These are phyloP conservation scores for Halocynthia roretzi DNA, from an alignment of 23 tunicate species.

Conservation along the genomic window DNA sequence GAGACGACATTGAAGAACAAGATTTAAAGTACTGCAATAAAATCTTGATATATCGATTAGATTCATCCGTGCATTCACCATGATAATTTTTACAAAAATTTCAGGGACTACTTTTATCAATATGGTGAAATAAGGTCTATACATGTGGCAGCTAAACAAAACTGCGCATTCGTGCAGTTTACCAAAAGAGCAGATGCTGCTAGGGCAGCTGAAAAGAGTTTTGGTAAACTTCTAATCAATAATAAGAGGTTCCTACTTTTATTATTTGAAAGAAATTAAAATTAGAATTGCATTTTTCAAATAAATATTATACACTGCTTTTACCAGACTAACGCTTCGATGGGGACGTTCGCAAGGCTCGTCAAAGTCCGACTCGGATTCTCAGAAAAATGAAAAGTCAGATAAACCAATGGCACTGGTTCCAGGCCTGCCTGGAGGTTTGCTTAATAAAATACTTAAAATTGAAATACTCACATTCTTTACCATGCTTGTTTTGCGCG, in stretches of 20 bases:
- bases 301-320: not conserved
- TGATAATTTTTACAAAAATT: not conserved
- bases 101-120: constrained; percentile 87
- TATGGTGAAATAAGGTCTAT: constrained; percentile 95
- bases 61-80: not conserved
- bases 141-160: constrained; percentile 79
- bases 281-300: not conserved
- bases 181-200: constrained; percentile 88
- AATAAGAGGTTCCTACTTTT: constrained; percentile 50
- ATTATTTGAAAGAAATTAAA: not conserved
- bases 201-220: constrained; percentile 68
- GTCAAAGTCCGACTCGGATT: constrained; percentile 27
- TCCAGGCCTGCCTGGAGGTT: constrained; percentile 81
- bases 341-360: constrained; percentile 94
- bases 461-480: not conserved
- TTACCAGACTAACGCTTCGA: constrained; percentile 50
- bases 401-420: constrained; percentile 5
- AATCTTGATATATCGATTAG: not conserved
- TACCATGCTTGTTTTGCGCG: not conserved
- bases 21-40: constrained; percentile 50
- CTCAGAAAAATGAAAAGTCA: not conserved
- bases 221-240: constrained; percentile 79
- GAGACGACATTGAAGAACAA: constrained; percentile 56
- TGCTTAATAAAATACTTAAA: not conserved
- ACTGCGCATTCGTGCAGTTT: constrained; percentile 97